phyloP scores from a whole-genome alignment of 2,113 vertebrate genomes.

The Xenopus laevis region DNA sequence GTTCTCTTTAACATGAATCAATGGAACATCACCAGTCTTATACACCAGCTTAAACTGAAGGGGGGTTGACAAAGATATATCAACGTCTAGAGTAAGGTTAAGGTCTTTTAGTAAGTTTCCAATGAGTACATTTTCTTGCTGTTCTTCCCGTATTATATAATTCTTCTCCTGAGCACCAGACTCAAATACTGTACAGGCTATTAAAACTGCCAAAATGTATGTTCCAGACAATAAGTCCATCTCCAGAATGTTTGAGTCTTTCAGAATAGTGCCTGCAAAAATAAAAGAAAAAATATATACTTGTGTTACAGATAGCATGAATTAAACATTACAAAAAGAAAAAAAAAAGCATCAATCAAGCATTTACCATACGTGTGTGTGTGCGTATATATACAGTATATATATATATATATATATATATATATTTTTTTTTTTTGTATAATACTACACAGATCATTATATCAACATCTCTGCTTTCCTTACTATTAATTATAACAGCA shows the following conservation, averaged over 20 bases:
- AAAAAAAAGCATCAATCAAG: background rate
- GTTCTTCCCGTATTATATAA: slow-evolving; percentile 91
- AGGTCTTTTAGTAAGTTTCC: slow-evolving; percentile 93
- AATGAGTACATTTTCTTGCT: slow-evolving; percentile 90
- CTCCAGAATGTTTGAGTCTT: slow-evolving; percentile 61
- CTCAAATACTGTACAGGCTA: slow-evolving; percentile 79
- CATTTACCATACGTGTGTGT: too few relatives aligned
- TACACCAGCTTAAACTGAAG: slow-evolving; percentile 95
- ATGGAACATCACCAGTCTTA: slow-evolving; percentile 89
- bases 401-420: too few relatives aligned
- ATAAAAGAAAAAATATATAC: slow-evolving; percentile 41
- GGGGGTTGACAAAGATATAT: slow-evolving; percentile 72
- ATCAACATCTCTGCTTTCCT: too few relatives aligned
- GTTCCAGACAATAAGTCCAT: slow-evolving; percentile 89
- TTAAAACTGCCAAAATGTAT: slow-evolving; percentile 81
- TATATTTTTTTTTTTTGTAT: too few relatives aligned
- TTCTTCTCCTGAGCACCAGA: slow-evolving; percentile 93
- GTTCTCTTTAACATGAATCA: slow-evolving; percentile 89
- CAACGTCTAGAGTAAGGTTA: slow-evolving; percentile 82
- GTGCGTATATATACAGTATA: too few relatives aligned
- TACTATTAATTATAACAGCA: too few relatives aligned
- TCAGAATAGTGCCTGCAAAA: slow-evolving; percentile 48
- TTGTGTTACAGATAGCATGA: background rate
- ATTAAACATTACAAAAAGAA: background rate
- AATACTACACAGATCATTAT: background rate